Conservation (phyloP, 1,140 invertebrate species). For the Luehdorfia chinensis region DNA sequence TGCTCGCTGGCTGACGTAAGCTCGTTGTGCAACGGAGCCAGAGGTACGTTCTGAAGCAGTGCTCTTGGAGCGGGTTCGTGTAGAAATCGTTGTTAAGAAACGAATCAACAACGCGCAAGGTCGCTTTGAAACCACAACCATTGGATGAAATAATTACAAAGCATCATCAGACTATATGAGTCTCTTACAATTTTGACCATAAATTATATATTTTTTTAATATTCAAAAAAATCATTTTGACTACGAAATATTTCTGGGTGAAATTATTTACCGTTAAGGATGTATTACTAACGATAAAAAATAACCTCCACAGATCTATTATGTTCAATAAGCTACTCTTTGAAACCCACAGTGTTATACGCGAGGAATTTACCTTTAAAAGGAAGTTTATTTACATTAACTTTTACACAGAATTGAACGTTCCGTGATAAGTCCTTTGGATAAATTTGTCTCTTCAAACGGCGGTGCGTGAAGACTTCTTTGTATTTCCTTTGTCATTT, state of each 20-base stretch:
- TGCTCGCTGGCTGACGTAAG: slow-evolving; percentile 73
- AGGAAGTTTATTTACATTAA: neutral
- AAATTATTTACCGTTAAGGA: slow-evolving; percentile 2
- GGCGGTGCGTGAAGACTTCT: neutral
- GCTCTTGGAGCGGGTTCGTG: slow-evolving; percentile 66
- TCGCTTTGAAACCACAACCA: slow-evolving; percentile 46
- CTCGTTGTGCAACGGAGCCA: slow-evolving; percentile 73
- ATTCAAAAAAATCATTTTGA: too few relatives aligned
- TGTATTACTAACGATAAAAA: slow-evolving; percentile 3
- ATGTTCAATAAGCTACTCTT: slow-evolving; percentile 11
- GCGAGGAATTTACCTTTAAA: slow-evolving; percentile 7
- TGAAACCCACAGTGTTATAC: slow-evolving; percentile 6
- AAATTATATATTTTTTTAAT: too few relatives aligned
- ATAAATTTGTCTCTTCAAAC: neutral
- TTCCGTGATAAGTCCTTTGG: neutral
- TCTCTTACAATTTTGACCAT: neutral
- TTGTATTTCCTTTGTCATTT: too few relatives aligned
- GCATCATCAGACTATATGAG: neutral
- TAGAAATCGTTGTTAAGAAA: slow-evolving; percentile 73
- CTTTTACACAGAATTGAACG: neutral
- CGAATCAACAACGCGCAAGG: slow-evolving; percentile 54
- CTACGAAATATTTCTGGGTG: neutral
- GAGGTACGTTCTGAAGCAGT: slow-evolving; percentile 70
- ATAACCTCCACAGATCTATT: slow-evolving; percentile 2
- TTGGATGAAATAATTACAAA: slow-evolving; percentile 11